These are phyloP conservation scores for Acrobasis consociella DNA, from an alignment of 2,888 invertebrate species.

Conservation along the genomic window DNA sequence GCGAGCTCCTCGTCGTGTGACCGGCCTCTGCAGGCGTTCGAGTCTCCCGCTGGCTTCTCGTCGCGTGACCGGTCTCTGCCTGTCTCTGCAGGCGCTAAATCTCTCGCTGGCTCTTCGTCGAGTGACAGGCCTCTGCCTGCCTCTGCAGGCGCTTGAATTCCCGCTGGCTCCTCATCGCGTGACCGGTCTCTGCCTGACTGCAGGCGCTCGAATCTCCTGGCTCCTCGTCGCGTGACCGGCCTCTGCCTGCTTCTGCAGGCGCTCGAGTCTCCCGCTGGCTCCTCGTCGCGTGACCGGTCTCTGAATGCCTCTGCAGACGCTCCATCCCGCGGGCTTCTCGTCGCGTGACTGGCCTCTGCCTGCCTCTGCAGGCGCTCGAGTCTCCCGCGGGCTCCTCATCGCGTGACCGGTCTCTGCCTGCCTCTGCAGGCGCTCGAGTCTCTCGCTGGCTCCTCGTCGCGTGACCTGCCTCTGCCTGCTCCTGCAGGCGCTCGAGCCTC, in stretches of 20 bases:
- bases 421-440: not conserved
- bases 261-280: not conserved
- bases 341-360: too few species aligned
- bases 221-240: not conserved
- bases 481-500: not conserved
- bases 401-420: constrained; percentile 5
- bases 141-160: not conserved
- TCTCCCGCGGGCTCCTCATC: not conserved
- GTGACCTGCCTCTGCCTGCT: not conserved
- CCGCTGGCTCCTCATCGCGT: not conserved
- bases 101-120: not conserved
- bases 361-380: too few species aligned
- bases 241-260: not conserved
- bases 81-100: not conserved
- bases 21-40: too few species aligned
- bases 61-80: not conserved
- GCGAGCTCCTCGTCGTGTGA: not conserved
- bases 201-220: not conserved
- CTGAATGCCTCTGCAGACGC: too few species aligned
- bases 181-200: not conserved
- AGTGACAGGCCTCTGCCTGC: too few species aligned
- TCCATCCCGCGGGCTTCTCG: too few species aligned
- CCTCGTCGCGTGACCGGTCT: constrained; percentile 1
- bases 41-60: not conserved
- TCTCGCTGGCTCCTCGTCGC: too few species aligned